A percentile compares a stretch with the other conserved stretches of the same genome.
These are phyloP conservation scores for Dipodomys spectabilis DNA, from an alignment of 2,113 vertebrate genomes.

Conservation along the genomic window DNA sequence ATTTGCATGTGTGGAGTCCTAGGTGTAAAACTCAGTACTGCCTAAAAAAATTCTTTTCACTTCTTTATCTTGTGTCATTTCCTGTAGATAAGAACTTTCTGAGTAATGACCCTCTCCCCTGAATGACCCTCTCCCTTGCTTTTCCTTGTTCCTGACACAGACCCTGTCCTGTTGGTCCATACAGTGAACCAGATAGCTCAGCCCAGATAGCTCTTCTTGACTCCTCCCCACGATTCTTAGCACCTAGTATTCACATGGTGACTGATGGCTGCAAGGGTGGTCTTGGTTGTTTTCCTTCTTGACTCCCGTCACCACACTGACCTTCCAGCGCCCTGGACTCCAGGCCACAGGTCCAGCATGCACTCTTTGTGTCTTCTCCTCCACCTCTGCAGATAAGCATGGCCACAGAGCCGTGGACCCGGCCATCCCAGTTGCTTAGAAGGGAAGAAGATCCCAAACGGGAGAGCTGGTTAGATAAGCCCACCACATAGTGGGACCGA, in stretches of 20 bases:
- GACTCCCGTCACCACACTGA: background rate
- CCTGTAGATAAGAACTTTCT: background rate
- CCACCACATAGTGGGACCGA: background rate
- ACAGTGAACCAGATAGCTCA: background rate
- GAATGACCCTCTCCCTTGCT: background rate
- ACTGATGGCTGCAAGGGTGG: background rate
- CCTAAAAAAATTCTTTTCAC: background rate
- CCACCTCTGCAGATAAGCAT: background rate
- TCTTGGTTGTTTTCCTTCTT: background rate
- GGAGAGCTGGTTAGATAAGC: background rate
- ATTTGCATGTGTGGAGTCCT: no score
- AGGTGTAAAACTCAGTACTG: no score
- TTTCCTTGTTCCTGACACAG: background rate
- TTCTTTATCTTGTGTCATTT: background rate
- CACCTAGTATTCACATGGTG: no score
- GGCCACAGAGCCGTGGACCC: background rate
- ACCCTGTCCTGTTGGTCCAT: background rate
- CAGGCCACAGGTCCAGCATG: background rate
- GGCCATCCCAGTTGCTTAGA: background rate
- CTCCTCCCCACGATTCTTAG: no score
- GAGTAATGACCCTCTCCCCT: background rate
- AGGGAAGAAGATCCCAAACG: background rate
- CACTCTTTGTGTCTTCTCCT: background rate
- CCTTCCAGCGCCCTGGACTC: background rate
- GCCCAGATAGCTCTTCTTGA: no score